Evolutionary conservation across 2,888 invertebrate species (phyloP), one percentile per base, ranked within the genome.

Genomic region (Himalopsyche tibetana): DNA sequence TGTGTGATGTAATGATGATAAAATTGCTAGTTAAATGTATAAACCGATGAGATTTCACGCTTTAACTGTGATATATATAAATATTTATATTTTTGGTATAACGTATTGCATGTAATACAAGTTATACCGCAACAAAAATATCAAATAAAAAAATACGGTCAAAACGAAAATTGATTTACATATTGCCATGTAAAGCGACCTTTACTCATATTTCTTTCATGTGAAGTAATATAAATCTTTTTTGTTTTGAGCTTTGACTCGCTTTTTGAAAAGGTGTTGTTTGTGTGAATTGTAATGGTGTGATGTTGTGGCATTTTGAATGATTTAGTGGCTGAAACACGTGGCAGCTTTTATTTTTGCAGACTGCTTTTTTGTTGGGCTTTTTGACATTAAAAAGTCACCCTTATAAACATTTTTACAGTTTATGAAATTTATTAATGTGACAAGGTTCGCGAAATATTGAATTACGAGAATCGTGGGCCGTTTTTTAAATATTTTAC

Each of bases 271-370:
- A 63, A 19, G 63, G 63, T 63, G 63, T 56, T 56, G 56, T 63
- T 63, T 63, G 63, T 63, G 63, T 63, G 19, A 63, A 63, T 63
- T 63, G 63, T 63, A 63, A 63, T 63, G 63, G 63, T 63, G 63
- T 28, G 51, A 51, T 51, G 63, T 63, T 63, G 63, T 63, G 63
- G 63, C 63, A 63, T 63, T 63, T 63, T 63, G 63, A 63, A 63
- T 63, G 63, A 63, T 63, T 63, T 63, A 63, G 63, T 63, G 28
- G n/a, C 63, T 63, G 28, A n/a, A 63, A 19, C 63, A 63, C 63
- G 63, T 63, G 63, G n/a, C 63, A 28, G 63, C n/a, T 63, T 63
- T 19, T 63, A 19, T 9, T 63, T 63, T 28, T 28, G 28, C 63
- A 51, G 51, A 51, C 51, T 51, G 51, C 15, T 51, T 51, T 51